Evolutionary conservation across 2,888 invertebrate genomes (phyloP).

Genomic region (Cosmia trapezina): DNA sequence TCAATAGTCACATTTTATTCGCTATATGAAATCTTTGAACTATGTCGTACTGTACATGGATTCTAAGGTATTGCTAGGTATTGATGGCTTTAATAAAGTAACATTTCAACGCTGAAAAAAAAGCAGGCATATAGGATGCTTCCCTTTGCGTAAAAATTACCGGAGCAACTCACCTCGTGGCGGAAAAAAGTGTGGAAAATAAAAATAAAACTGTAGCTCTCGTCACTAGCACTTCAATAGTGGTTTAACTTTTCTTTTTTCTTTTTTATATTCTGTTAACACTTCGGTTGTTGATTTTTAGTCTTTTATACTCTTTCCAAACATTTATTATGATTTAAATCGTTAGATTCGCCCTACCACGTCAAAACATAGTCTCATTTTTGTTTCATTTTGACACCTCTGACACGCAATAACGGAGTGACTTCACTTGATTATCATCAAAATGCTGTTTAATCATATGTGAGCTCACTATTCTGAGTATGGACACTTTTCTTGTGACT

Average conservation of each 20-base stretch:
- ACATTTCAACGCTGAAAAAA: not conserved
- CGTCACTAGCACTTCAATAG: slow-evolving; percentile 9
- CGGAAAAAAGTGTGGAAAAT: slow-evolving; percentile 30
- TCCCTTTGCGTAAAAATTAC: slow-evolving; percentile 35
- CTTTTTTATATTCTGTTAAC: not conserved
- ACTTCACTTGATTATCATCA: too few species aligned
- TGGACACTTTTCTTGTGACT: too few species aligned
- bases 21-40: too few species aligned
- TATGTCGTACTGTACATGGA: not conserved
- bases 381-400: too few species aligned
- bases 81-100: slow-evolving; percentile 1
- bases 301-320: not conserved
- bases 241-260: slow-evolving; percentile 1
- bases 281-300: slow-evolving; percentile 3
- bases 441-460: too few species aligned
- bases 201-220: slow-evolving; percentile 17
- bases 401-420: too few species aligned
- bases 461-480: too few species aligned
- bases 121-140: slow-evolving; percentile 29
- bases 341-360: too few species aligned
- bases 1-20: too few species aligned
- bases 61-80: not conserved
- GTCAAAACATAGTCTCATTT: too few species aligned
- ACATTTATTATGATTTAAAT: too few species aligned
- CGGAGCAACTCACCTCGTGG: slow-evolving; percentile 22